Base-by-base conservation (phyloP, 2,888 invertebrate genomes). In the Eilema sororculum region DNA sequence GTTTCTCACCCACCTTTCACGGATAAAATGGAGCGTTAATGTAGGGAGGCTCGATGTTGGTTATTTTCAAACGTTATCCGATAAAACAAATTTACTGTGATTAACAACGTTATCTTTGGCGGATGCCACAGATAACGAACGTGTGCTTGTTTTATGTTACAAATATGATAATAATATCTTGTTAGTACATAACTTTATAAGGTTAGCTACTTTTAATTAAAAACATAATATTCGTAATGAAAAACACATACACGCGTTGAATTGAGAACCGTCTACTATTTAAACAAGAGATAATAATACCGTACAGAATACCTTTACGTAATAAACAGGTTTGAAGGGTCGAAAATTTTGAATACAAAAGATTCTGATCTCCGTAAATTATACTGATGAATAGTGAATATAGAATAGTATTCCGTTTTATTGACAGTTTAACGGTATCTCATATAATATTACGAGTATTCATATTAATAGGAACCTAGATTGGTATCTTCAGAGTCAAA, bases 21-120 rank as follows among this genome's bases (percentile, higher is more conserved):
- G 52, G 52, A 52, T 2, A 20, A n/a, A 52, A 52, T 52, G 16
- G 46, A n/a, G 52, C 52, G 52, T n/a, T 52, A 37, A 25, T 37
- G 16, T 41, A 41, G 9, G 24, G 16, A 20, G 41, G 41, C 20
- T 41, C 20, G 25, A 9, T 37, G 25, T 62, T 41, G 20, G 24
- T 24, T n/a, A 52, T 25, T 41, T 62, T 41, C 25, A 41, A 25
- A 41, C 41, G 41, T 24, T 41, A 62, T 62, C 41, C 24, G 41
- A 41, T 62, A 65, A 64, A 28, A n/a, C 6, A 57, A 37, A 57
- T 65, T 57, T 65, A 58, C 65, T 65, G 65, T 37, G 33, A 65
- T 65, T 65, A 65, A 52, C n/a, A 65, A 52, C 28, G 22, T 65
- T 65, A 52, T 65, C 64, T 52, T 28, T 30, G 64, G 28, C 28